These are phyloP conservation scores for Zophobas atratus DNA, from an alignment of 1,140 invertebrate genomes.

Conservation along the genomic window DNA sequence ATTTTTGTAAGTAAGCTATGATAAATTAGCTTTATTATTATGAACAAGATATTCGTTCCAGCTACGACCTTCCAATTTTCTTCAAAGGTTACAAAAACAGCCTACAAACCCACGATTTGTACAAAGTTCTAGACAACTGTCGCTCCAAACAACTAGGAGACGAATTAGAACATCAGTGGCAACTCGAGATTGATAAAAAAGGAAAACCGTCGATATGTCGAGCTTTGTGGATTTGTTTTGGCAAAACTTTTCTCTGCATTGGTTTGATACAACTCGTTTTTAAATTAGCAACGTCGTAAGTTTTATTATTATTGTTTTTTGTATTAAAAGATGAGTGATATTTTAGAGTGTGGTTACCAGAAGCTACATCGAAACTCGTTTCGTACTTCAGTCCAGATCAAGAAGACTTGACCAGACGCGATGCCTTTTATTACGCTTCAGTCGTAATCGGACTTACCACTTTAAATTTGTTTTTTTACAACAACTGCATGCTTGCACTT, in stretches of 20 bases:
- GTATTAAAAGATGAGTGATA: conserved; percentile 1
- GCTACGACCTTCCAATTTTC: conserved; percentile 53
- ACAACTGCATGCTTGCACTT: conserved; percentile 84
- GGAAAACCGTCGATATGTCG: conserved; percentile 71
- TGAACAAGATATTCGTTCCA: conserved; percentile 43
- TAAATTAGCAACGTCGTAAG: conserved; percentile 72
- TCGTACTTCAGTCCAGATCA: conserved; percentile 75
- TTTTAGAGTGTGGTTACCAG: conserved; percentile 79
- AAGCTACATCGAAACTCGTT: conserved; percentile 79
- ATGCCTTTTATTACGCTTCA: conserved; percentile 79
- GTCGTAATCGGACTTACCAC: conserved; percentile 79
- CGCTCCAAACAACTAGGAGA: conserved; percentile 50
- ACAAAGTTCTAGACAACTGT: conserved; percentile 50
- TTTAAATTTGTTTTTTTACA: conserved; percentile 78
- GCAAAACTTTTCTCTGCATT: conserved; percentile 68
- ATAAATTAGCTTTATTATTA: not conserved
- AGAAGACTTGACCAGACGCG: conserved; percentile 56
- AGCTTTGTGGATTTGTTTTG: conserved; percentile 72
- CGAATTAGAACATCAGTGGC: conserved; percentile 56
- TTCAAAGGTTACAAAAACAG: conserved; percentile 50
- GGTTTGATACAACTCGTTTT: conserved; percentile 70
- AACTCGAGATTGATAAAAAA: conserved; percentile 51
- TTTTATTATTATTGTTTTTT: conserved; percentile 15
- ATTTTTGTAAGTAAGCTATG: no score
- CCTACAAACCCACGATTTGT: conserved; percentile 66